phyloP scores from a whole-genome alignment of 2,797 vertebrate species.

The Urophycis tenuis region DNA sequence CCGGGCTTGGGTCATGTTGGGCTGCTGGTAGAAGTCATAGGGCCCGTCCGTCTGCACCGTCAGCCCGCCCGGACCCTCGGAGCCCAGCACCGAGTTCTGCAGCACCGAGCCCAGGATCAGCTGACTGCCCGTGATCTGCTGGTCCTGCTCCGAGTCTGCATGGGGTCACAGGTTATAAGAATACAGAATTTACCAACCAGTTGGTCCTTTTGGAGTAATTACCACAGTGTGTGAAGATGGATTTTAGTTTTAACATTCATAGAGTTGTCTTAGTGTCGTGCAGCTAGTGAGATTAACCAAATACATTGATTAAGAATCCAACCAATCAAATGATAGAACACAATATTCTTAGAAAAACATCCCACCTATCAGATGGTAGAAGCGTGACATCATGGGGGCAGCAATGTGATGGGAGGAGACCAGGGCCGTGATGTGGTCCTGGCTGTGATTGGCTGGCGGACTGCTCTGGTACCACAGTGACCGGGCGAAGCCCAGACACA shows the following conservation, averaged over 20 bases:
- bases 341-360: slow-evolving; percentile 13
- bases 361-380: slow-evolving; percentile 88
- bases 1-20: slow-evolving; percentile 82
- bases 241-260: neutral
- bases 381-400: slow-evolving; percentile 76
- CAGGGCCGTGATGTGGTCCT: slow-evolving; percentile 78
- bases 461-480: slow-evolving; percentile 84
- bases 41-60: slow-evolving; percentile 73
- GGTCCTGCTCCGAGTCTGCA: slow-evolving; percentile 82
- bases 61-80: slow-evolving; percentile 63
- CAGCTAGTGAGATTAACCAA: neutral
- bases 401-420: slow-evolving; percentile 87
- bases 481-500: slow-evolving; percentile 78
- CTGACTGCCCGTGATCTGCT: slow-evolving; percentile 78
- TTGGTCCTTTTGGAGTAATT: too few relatives aligned
- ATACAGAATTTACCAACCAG: too few relatives aligned
- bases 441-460: slow-evolving; percentile 62
- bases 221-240: neutral
- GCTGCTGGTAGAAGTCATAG: slow-evolving; percentile 93
- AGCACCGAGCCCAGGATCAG: slow-evolving; percentile 82
- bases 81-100: slow-evolving; percentile 80
- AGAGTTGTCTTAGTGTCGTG: neutral
- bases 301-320: neutral
- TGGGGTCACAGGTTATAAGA: neutral
- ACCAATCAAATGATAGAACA: neutral